Conservation (phyloP, 1,140 invertebrate species). For the Macrosteles quadrilineatus region DNA sequence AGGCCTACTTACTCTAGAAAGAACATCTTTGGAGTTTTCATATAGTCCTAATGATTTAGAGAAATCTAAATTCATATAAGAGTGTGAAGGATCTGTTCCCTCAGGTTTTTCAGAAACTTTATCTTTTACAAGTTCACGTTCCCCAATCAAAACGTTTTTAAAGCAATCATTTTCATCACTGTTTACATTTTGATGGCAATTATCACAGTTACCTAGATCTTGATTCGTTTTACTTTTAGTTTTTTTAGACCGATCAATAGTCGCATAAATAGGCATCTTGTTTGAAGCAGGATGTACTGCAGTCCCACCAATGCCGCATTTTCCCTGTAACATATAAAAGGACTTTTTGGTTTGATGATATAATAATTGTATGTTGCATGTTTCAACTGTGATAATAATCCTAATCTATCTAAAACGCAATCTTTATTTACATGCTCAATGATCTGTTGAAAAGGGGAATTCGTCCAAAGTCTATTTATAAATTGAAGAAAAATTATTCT, state of each 20-base stretch:
- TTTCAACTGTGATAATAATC: too few relatives aligned
- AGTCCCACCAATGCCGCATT: conserved; percentile 41
- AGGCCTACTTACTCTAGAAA: conserved; percentile 58
- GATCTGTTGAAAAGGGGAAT: too few relatives aligned
- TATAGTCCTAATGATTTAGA: conserved; percentile 73
- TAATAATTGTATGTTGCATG: too few relatives aligned
- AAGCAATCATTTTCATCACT: too few relatives aligned
- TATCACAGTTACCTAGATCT: not conserved
- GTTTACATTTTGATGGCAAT: not conserved
- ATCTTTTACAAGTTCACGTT: not conserved
- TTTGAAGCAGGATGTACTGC: conserved; percentile 45
- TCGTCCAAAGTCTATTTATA: too few relatives aligned
- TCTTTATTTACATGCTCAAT: too few relatives aligned
- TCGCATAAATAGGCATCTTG: conserved; percentile 62
- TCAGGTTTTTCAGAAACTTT: not conserved
- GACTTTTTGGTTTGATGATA: too few relatives aligned
- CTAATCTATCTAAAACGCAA: too few relatives aligned
- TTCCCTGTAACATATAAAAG: conserved; percentile 38
- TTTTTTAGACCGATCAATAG: conserved; percentile 66
- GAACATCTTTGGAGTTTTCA: conserved; percentile 72
- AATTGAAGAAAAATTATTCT: too few relatives aligned
- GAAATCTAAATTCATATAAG: conserved; percentile 78
- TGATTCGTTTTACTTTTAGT: conserved; percentile 47
- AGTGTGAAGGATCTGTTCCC: conserved; percentile 39
- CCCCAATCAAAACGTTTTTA: not conserved